Evolutionary conservation across 2,888 invertebrate species (phyloP).

Genomic region (Trisateles emortualis): DNA sequence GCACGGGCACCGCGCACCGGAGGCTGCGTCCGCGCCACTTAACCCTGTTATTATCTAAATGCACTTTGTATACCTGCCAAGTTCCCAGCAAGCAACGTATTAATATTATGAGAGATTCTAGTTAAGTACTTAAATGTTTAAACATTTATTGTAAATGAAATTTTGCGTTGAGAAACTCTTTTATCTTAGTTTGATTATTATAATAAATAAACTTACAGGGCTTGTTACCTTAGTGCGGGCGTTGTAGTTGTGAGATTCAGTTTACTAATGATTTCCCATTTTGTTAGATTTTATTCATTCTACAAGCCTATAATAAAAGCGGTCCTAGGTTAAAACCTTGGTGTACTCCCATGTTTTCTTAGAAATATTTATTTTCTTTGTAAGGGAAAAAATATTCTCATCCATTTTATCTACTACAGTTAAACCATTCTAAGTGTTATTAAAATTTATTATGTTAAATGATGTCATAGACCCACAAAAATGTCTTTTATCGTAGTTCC

Average conservation of each 20-base stretch:
- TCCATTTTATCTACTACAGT: background rate
- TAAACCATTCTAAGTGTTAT: conserved; percentile 7
- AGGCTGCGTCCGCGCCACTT: conserved; percentile 49
- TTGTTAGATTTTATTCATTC: no score
- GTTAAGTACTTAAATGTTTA: background rate
- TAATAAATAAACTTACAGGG: no score
- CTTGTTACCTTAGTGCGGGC: no score
- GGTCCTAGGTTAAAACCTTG: no score
- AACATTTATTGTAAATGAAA: background rate
- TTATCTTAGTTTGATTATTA: background rate
- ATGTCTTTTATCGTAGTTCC: conserved; percentile 34
- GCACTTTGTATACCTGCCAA: conserved; percentile 56
- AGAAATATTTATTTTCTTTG: no score
- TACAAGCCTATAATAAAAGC: no score
- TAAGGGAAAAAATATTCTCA: no score
- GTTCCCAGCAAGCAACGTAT: conserved; percentile 44
- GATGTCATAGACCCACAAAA: conserved; percentile 34
- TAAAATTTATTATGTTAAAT: conserved; percentile 22
- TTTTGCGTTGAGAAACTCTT: background rate
- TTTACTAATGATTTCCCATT: no score
- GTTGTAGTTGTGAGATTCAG: no score
- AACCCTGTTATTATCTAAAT: conserved; percentile 69
- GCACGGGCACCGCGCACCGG: conserved; percentile 54
- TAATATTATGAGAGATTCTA: conserved; percentile 21
- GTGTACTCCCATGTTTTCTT: no score